A percentile compares a stretch with the other conserved stretches of the same genome.
phyloP scores from a whole-genome alignment of 2,888 invertebrate genomes.

The Melanargia galathea region DNA sequence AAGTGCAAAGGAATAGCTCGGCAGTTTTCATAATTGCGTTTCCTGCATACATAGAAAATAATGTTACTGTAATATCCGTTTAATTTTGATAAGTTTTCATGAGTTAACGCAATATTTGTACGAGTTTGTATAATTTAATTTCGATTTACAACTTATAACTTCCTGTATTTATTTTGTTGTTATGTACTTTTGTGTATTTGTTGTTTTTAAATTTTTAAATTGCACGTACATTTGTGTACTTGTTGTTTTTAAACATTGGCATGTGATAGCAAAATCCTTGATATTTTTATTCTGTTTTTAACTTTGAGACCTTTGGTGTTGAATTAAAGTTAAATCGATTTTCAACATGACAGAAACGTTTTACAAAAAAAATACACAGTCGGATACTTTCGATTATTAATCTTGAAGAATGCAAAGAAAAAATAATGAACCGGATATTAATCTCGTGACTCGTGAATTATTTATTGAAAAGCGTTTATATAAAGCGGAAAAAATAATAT shows the following conservation, averaged over 20 bases:
- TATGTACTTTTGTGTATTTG: not conserved
- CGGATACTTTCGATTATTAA: not conserved
- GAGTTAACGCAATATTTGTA: conserved; percentile 11
- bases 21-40: conserved; percentile 24
- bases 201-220: no score
- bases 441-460: not conserved
- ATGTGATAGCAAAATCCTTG: conserved; percentile 8
- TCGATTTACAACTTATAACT: not conserved
- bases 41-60: conserved; percentile 21
- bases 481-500: not conserved
- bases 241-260: not conserved
- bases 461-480: not conserved
- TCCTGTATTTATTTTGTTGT: not conserved
- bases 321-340: not conserved
- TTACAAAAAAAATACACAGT: not conserved
- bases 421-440: not conserved
- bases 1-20: conserved; percentile 6
- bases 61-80: conserved; percentile 15
- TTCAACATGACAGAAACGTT: not conserved
- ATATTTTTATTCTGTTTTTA: not conserved
- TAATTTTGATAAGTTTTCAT: conserved; percentile 8
- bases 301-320: not conserved
- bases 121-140: conserved; percentile 9
- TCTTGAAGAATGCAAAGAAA: not conserved
- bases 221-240: no score